Base-by-base conservation (phyloP, 2,888 invertebrate species). In the Malachius bipustulatus region DNA sequence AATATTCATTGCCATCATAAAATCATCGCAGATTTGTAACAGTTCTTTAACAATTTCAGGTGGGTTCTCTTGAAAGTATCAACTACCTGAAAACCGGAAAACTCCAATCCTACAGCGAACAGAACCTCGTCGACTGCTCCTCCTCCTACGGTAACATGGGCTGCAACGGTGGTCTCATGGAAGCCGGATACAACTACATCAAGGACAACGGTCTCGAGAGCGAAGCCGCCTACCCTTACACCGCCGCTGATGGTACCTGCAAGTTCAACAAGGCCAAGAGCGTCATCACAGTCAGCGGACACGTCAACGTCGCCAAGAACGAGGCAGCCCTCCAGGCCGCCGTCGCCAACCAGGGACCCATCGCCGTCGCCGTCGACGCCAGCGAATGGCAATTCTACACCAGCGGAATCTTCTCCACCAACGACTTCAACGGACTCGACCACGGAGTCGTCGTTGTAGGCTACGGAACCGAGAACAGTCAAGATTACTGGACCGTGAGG, bases 301-400 rank as follows among this genome's bases (percentile, higher is more conserved):
- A 71, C 56, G 69, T 73, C 39, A 82, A 83, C 56, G 64, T 89
- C 37, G 46, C 63, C 27, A 82, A 80, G 2, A 69, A 73, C 55
- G 90, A 91, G 61, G 53, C 69, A 4, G 73, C 74, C 54, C 66
- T 90, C 51, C 69, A 71, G 63, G 61, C 68, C 43, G 89, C 87
- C 24, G 73, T 87, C 30, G 87, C 85, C 37, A 79, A 79, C 1
- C 61, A 80, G 42, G 89, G 90, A 1, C 90, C 90, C n/a, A 69
- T 89, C 24, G 73, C 85, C 9, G 79, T 88, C 34, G 88, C 85
- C 51, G 85, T 90, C 54, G 88, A 91, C 67, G 90, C 90, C 38
- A 76, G 78, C 15, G 80, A 77, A 46, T 16, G 37, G 11, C 87
- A 88, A 63, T 77, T 83, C 56, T 89, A 89, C 64, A 69, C 70